Percentiles rank a stretch among this genome's conserved stretches.
These are phyloP conservation scores for Drosophila pseudoananassae DNA, from an alignment of 1,140 invertebrate species.

Conservation along the genomic window DNA sequence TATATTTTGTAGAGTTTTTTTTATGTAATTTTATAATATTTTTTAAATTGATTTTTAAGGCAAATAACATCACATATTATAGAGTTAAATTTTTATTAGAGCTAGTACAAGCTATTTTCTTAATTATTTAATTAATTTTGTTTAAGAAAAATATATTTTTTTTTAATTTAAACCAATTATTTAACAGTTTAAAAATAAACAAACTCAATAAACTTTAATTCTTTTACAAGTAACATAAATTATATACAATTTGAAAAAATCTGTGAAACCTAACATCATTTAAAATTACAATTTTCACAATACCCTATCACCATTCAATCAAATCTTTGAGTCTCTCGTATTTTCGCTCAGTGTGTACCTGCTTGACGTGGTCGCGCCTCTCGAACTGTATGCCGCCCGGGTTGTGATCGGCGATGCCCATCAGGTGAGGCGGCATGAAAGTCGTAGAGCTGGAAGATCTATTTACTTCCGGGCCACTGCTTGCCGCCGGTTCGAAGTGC, in stretches of 20 bases:
- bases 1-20: too few species aligned
- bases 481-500: not conserved
- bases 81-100: too few species aligned
- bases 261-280: not conserved
- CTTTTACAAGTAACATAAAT: not conserved
- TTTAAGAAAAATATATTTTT: too few species aligned
- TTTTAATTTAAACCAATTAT: too few species aligned
- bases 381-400: constrained; percentile 78
- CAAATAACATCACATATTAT: too few species aligned
- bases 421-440: constrained; percentile 7
- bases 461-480: constrained; percentile 4
- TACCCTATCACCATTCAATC: not conserved
- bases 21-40: too few species aligned
- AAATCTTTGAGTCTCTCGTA: constrained; percentile 18
- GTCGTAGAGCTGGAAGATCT: not conserved
- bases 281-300: not conserved
- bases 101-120: too few species aligned
- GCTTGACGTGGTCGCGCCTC: constrained; percentile 71
- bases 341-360: constrained; percentile 69
- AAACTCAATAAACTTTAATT: too few species aligned
- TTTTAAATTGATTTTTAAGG: too few species aligned
- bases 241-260: not conserved
- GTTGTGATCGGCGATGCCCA: constrained; percentile 78
- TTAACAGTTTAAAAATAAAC: too few species aligned
- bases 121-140: too few species aligned